Conservation (phyloP, 1,140 invertebrate genomes). For the Monomorium pharaonis region DNA sequence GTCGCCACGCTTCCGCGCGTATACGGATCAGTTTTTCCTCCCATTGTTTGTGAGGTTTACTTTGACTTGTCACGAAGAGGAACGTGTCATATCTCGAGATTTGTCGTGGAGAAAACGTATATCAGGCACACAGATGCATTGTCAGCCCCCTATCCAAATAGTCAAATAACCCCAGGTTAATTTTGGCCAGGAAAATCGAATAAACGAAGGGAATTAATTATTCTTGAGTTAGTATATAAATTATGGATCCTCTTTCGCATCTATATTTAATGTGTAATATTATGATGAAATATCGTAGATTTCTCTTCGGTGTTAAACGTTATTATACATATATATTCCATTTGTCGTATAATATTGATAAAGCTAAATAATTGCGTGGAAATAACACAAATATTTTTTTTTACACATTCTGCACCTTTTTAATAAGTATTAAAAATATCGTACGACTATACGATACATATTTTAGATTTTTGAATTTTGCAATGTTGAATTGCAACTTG, state of each 20-base stretch:
- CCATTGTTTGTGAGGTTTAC: neutral
- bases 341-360: neutral
- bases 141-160: neutral
- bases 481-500: neutral
- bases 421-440: neutral
- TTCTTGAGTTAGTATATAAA: neutral
- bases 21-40: neutral
- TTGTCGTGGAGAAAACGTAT: neutral
- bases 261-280: neutral
- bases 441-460: neutral
- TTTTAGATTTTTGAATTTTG: slow-evolving; percentile 21
- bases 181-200: neutral
- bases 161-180: neutral
- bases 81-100: neutral
- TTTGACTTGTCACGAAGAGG: neutral
- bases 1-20: neutral
- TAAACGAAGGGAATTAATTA: neutral
- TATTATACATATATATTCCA: neutral
- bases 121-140: neutral
- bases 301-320: neutral
- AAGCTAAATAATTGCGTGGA: neutral
- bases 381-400: neutral
- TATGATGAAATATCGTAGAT: neutral
- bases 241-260: neutral
- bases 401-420: neutral